Percentiles rank a stretch among this genome's conserved stretches.
These are phyloP conservation scores for Auanema sp. DNA, from an alignment of 2,888 invertebrate genomes.

Conservation along the genomic window DNA sequence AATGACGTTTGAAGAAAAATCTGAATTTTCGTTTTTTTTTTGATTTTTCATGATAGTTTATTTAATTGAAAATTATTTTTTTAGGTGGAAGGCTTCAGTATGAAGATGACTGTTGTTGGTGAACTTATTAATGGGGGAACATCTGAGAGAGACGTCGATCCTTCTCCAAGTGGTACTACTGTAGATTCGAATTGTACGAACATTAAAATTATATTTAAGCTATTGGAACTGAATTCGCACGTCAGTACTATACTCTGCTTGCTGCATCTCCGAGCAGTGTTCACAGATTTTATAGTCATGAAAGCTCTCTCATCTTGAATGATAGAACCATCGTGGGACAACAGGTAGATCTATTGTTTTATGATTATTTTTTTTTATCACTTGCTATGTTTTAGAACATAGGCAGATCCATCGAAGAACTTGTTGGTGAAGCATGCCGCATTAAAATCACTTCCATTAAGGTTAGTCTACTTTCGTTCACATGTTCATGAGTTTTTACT, in stretches of 20 bases:
- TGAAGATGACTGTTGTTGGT: conserved; percentile 21
- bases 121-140: conserved; percentile 15
- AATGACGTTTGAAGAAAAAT: too few species aligned
- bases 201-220: conserved; percentile 22
- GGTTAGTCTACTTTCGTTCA: conserved; percentile 6
- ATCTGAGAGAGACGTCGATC: conserved; percentile 1
- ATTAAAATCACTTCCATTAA: conserved; percentile 32
- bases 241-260: conserved; percentile 31
- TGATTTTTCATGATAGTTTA: too few species aligned
- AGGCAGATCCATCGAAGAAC: conserved; percentile 21
- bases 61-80: too few species aligned
- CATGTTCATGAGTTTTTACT: background rate
- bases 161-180: background rate
- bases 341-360: conserved; percentile 24
- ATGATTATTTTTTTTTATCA: background rate
- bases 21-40: too few species aligned
- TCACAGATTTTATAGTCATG: conserved; percentile 40
- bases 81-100: conserved; percentile 3
- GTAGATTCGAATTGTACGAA: background rate
- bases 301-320: conserved; percentile 36
- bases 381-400: conserved; percentile 29
- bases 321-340: conserved; percentile 33
- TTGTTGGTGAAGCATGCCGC: conserved; percentile 19
- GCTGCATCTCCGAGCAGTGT: conserved; percentile 21
- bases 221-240: conserved; percentile 29